phyloP scores from a whole-genome alignment of 2,888 invertebrate genomes.

The Clivina fossor region DNA sequence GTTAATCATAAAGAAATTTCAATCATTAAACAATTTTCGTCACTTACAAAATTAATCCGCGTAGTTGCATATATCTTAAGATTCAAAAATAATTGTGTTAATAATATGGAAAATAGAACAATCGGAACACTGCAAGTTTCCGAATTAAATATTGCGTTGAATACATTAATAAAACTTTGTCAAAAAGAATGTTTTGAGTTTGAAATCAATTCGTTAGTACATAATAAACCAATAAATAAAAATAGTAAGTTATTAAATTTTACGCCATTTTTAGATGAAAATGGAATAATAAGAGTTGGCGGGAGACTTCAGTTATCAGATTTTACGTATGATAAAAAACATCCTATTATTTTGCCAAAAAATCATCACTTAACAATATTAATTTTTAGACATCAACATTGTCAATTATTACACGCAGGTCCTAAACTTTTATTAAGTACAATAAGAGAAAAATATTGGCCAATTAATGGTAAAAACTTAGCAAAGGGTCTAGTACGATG shows the following conservation, averaged over 20 bases:
- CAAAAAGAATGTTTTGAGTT: slow-evolving; percentile 11
- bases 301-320: slow-evolving; percentile 5
- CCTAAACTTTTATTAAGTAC: no score
- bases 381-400: slow-evolving; percentile 5
- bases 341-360: slow-evolving; percentile 12
- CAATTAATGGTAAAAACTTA: no score
- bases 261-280: slow-evolving; percentile 9
- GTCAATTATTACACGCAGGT: slow-evolving; percentile 19
- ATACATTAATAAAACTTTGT: background rate
- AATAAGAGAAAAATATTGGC: no score
- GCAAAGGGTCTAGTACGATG: no score
- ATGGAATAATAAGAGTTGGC: slow-evolving; percentile 17
- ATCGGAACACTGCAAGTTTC: background rate
- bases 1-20: background rate
- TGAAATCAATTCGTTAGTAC: slow-evolving; percentile 6
- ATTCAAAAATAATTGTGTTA: slow-evolving; percentile 11
- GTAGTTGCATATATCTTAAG: slow-evolving; percentile 10
- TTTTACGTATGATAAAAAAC: slow-evolving; percentile 19
- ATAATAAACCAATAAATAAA: background rate
- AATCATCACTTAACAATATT: slow-evolving; percentile 13
- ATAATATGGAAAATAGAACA: no score
- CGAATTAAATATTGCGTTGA: slow-evolving; percentile 6
- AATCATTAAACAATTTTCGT: slow-evolving; percentile 13
- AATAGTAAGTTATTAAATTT: slow-evolving; percentile 10
- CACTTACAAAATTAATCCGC: slow-evolving; percentile 5